These are phyloP conservation scores for Mesocentrotus franciscanus DNA, from an alignment of 53 echinoderm and acorn worm species.

Conservation along the genomic window DNA sequence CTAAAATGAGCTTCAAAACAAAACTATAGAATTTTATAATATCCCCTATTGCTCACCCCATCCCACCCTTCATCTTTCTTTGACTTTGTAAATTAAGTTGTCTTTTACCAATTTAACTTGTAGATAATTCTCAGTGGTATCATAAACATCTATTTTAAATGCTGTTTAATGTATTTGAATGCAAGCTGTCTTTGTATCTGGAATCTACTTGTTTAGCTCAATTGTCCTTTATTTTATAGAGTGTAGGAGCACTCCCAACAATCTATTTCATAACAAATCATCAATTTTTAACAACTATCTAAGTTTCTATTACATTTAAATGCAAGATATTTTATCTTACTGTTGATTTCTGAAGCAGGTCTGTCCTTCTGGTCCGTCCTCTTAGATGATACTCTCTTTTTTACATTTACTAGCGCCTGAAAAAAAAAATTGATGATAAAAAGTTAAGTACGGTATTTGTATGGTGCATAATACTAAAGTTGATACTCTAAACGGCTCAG, in stretches of 20 bases:
- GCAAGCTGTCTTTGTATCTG: not conserved
- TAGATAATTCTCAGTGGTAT: not conserved
- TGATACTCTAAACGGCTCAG: too few species aligned
- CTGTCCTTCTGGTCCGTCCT: conserved; percentile 83
- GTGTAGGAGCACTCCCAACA: not conserved
- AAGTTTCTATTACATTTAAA: not conserved
- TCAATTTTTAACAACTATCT: not conserved
- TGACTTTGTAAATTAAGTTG: not conserved
- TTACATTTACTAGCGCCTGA: conserved; percentile 48
- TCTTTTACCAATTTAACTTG: not conserved
- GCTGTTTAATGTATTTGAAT: not conserved
- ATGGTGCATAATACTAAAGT: not conserved
- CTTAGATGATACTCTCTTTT: conserved; percentile 85
- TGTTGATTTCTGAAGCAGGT: conserved; percentile 95
- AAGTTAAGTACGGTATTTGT: not conserved
- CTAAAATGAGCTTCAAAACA: too few species aligned
- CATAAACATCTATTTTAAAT: not conserved
- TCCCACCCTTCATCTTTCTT: too few species aligned
- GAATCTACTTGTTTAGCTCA: not conserved
- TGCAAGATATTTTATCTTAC: conserved; percentile 64
- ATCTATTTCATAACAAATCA: not conserved
- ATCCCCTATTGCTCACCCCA: too few species aligned
- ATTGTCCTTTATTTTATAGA: not conserved
- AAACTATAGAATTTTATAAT: too few species aligned
- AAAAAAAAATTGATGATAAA: not conserved